Evolutionary conservation across 1,140 invertebrate genomes (phyloP), one percentile per base, ranked within the genome.

Genomic region (Aphis gossypii): DNA sequence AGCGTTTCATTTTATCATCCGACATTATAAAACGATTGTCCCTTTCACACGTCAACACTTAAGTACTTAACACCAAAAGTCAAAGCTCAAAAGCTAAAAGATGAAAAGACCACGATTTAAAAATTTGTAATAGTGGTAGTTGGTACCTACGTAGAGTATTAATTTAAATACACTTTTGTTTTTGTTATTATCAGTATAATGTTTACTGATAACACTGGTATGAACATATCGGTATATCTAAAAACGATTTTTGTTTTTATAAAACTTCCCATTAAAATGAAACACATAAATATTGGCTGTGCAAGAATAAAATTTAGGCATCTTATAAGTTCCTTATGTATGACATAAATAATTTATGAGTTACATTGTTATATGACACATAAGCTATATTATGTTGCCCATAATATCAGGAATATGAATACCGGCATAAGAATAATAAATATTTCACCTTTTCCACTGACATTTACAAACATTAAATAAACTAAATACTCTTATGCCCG

Each of bases 221-320:
- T 86, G 25, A 48, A 46, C 84, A 44, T 86, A 86, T 0, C 5
- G 21, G 56, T n/a, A 54, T 41, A 41, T 51, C 38, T 90, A 56
- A 90, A 54, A 90, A 90, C 25, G 30, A 35, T 41, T 35, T 56
- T 20, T 56, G 9, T 51, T 90, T n/a, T n/a, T 14, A 90, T 56
- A 90, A 90, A 90, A 51, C 35, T 56, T 90, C n/a, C 35, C 51
- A 90, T 51, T n/a, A 35, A 46, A 51, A 88, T 88, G 86, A 51
- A 48, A 87, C 44, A 48, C 84, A 46, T 87, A 87, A 87, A 46
- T 87, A 89, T 89, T 89, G 87, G 35, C 9, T 56, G 21, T 56
- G 88, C 88, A 90, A 54, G 35, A 90, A 6, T 21, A 51, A 0
- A n/a, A 30, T 35, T 51, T 21, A 21, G 46, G 60, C 60, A 30